phyloP scores from a whole-genome alignment of 2,797 vertebrate genomes.

The Acanthopagrus latus region DNA sequence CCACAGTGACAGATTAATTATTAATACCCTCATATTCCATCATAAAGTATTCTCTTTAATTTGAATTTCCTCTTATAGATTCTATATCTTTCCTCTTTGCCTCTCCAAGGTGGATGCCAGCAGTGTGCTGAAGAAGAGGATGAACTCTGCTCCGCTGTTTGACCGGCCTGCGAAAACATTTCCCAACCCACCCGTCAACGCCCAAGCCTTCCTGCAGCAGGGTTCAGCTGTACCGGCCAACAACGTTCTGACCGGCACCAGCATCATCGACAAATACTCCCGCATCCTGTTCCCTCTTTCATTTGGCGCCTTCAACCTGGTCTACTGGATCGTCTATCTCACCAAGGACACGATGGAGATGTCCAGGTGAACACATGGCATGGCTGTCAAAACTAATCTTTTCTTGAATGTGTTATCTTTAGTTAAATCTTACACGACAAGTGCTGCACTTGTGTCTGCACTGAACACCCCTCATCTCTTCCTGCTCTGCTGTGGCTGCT shows the following conservation, averaged over 20 bases:
- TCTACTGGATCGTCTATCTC: constrained; percentile 98
- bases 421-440: not conserved
- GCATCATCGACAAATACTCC: constrained; percentile 98
- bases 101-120: constrained; percentile 85
- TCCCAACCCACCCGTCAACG: constrained; percentile 79
- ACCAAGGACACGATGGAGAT: constrained; percentile 98
- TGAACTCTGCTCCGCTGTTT: constrained; percentile 87
- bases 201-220: constrained; percentile 81
- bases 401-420: too few relatives aligned
- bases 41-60: constrained; percentile 42
- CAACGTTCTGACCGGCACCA: constrained; percentile 88
- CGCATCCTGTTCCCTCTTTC: constrained; percentile 97
- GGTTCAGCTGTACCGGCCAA: constrained; percentile 79
- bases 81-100: constrained; percentile 16
- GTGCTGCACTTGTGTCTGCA: not conserved
- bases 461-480: too few relatives aligned
- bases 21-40: constrained; percentile 35
- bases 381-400: not conserved
- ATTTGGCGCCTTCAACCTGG: constrained; percentile 96
- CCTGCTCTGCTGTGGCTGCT: too few relatives aligned
- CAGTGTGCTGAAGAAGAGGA: constrained; percentile 92
- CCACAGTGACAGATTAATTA: constrained; percentile 35
- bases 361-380: constrained; percentile 80
- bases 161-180: constrained; percentile 84
- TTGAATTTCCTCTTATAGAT: constrained; percentile 21